phyloP scores from a whole-genome alignment of 2,888 invertebrate genomes.

The Cheilosia pagana region DNA sequence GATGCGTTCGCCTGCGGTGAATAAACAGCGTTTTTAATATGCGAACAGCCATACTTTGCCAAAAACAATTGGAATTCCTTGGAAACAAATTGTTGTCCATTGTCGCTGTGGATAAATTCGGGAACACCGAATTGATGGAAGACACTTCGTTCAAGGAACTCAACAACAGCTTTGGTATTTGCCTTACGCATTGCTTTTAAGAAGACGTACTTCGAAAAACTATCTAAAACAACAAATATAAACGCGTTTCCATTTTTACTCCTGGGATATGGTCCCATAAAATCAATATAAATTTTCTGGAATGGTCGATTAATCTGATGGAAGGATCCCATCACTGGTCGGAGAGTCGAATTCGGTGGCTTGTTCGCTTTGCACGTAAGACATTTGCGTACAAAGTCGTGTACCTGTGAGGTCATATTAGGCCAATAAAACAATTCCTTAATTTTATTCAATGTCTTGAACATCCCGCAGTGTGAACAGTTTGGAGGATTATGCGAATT shows the following conservation, averaged over 20 bases:
- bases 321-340: not conserved
- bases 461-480: too few species aligned
- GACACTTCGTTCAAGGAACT: not conserved
- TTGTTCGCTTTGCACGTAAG: not conserved
- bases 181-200: not conserved
- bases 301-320: not conserved
- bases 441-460: too few species aligned
- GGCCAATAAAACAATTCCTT: too few species aligned
- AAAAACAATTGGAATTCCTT: not conserved
- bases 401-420: too few species aligned
- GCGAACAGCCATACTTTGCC: not conserved
- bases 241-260: not conserved
- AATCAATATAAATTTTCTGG: not conserved
- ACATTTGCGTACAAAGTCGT: not conserved
- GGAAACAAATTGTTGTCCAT: too few species aligned
- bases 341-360: not conserved
- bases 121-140: constrained; percentile 10
- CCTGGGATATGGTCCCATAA: not conserved
- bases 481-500: too few species aligned
- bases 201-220: not conserved
- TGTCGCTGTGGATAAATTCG: too few species aligned
- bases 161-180: not conserved
- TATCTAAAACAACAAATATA: not conserved
- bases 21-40: constrained; percentile 3
- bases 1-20: constrained; percentile 11